A percentile compares a stretch with the other conserved stretches of the same genome.
Evolutionary conservation across 2,797 vertebrate species (phyloP).

Genomic region (Falco cherrug): DNA sequence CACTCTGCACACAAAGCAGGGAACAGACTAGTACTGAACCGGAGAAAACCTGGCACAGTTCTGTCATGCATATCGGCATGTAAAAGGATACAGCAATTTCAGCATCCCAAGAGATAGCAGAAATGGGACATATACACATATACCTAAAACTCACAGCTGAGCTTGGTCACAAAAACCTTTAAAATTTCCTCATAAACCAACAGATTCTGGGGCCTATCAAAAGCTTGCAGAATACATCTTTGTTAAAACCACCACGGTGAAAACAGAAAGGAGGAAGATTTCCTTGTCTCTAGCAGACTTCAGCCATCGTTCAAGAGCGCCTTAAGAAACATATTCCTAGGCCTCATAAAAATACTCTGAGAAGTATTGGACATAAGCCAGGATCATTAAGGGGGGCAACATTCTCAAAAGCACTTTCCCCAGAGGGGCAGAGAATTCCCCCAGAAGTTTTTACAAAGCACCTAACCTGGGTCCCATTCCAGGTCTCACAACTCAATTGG

Average conservation of each 20-base stretch:
- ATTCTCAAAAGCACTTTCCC: not conserved
- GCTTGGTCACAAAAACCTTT: not conserved
- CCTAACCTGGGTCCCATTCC: not conserved
- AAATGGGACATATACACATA: not conserved
- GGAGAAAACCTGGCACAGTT: not conserved
- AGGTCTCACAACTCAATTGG: not conserved
- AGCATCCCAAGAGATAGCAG: not conserved
- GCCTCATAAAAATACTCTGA: not conserved
- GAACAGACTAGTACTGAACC: not conserved
- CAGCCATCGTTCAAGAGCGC: not conserved
- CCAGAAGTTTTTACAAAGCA: not conserved
- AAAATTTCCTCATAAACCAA: not conserved
- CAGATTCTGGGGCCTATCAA: not conserved
- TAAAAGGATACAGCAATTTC: not conserved
- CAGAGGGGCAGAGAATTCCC: not conserved
- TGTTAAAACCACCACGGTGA: not conserved
- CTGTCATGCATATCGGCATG: not conserved
- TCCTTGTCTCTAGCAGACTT: not conserved
- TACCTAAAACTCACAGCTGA: not conserved
- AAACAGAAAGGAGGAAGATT: not conserved
- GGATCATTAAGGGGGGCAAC: not conserved
- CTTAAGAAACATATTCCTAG: not conserved
- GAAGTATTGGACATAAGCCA: not conserved
- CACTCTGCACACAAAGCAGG: not conserved
- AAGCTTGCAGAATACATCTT: not conserved